Evolutionary conservation across 2,888 invertebrate species (phyloP).

Genomic region (Xestia sexstrigata): DNA sequence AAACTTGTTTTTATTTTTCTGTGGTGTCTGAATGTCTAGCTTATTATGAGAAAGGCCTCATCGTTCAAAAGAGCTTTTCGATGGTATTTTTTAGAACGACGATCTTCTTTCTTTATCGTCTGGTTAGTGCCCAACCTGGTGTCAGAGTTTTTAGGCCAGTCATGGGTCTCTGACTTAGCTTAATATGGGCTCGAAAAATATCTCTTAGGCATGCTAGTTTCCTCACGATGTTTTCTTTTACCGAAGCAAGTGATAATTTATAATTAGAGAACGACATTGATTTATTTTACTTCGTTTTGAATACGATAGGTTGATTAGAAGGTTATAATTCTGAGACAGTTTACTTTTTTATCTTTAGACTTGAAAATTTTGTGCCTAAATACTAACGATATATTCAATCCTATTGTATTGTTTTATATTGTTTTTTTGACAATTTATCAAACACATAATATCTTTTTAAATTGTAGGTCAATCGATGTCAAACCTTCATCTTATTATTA

Average conservation of each 20-base stretch:
- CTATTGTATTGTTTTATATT: neutral
- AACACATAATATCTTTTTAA: neutral
- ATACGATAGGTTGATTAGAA: neutral
- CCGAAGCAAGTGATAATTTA: too few species aligned
- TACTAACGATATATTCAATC: neutral
- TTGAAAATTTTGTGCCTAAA: neutral
- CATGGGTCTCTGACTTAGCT: too few species aligned
- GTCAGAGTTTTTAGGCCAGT: too few species aligned
- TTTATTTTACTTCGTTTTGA: neutral
- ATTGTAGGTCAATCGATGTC: slow-evolving; percentile 1
- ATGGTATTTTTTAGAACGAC: too few species aligned
- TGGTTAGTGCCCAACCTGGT: too few species aligned
- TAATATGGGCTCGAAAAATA: too few species aligned
- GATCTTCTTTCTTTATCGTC: too few species aligned
- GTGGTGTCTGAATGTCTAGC: neutral
- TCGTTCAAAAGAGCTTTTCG: neutral
- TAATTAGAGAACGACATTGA: neutral
- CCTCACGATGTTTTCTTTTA: too few species aligned
- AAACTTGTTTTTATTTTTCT: neutral
- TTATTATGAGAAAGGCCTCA: neutral
- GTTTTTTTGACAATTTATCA: neutral
- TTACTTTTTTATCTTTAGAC: neutral
- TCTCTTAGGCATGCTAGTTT: too few species aligned
- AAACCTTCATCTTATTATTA: neutral
- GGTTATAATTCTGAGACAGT: too few species aligned